Evolutionary conservation across 1,140 invertebrate species (phyloP), one percentile per base, ranked within the genome.

Genomic region (Magallana ariakensis): DNA sequence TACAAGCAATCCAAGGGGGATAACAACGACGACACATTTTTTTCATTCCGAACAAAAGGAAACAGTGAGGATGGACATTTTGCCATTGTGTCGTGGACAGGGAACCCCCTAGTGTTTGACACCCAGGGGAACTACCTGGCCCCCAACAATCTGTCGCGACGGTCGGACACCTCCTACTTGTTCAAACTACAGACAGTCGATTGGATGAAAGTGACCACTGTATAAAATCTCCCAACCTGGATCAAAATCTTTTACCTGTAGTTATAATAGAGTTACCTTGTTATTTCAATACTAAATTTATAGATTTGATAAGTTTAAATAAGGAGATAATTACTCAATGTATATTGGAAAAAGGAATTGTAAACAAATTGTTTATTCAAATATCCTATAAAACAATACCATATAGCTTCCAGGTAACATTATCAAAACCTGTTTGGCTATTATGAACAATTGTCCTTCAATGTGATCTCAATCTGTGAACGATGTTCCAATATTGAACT

Each of bases 121-220:
- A 80, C 26, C 9, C 26, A 84, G n/a, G 86, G 86, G 58, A 84
- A 60, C 26, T 87, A 56, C 60, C 7, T 87, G 6, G 33, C 80
- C 46, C 46, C 46, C 54, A 56, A 82, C 19, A 82, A 54, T 54
- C 16, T 82, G 15, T 82, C 80, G 10, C 15, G n/a, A n/a, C 19
- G 19, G 10, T 26, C 54, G 15, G 80, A 82, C 80, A 54, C 80
- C 13, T 22, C 46, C 0, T 82, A 82, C 19, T 53, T 55, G 60
- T 70, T 85, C n/a, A 54, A 80, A 26, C 2, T 70, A 8, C 70
- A 22, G 9, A 26, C 22, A 4, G 62, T 75, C 22, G 55, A 57
- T 19, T 22, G 19, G 10, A 85, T 85, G 54, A 85, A 85, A 80
- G 54, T 85, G 19, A 87, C 84, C 2, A 26, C 84, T 15, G 53